Evolutionary conservation across 2,797 vertebrate species (phyloP), one percentile per base, ranked within the genome.

Genomic region (Semaprochilodus insignis): DNA sequence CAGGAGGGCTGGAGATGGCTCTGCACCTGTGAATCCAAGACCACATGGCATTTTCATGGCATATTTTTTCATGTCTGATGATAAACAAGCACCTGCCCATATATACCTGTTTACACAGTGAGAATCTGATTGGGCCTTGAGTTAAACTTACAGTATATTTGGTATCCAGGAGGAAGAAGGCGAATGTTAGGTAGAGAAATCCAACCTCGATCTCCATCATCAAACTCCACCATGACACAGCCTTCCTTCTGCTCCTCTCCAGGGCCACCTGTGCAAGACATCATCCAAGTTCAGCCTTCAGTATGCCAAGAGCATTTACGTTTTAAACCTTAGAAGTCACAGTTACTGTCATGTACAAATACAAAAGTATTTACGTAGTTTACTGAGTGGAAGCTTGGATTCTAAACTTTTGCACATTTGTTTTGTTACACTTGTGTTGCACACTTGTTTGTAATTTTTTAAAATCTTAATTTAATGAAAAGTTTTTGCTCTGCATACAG

Each of bases 191-290:
- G 92, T 15, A 99, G 92, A 0, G 97, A 96, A 66, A 99, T 99
- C 92, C 97, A 96, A 60, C 98, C 98, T 0, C 96, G 96, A 92
- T 99, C 98, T 34, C 98, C 98, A 0, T 99, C 98, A 0, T 99
- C 98, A 44, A 99, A 99, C 89, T 99, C 97, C 82, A 99, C 97
- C 91, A 98, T 94, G 82, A 99, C 96, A 0, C 96, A 96, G 25
- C 96, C 95, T 14, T 96, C 87, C 59, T 97, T 97, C 3, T 97
- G 96, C 63, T 97, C 96, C 57, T 98, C 97, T 15, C 96, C 95
- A 0, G 92, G 88, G 80, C 93, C 90, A 72, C 92, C 95, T 95
- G n/a, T 77, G 71, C 19, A 78, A 80, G 13, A 81, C 19, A 85
- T 52, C 34, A 63, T 80, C 27, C 23, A 54, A 67, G 25, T 31